Evolutionary conservation across 1,140 invertebrate genomes (phyloP).

Genomic region (Ephestia elutella): DNA sequence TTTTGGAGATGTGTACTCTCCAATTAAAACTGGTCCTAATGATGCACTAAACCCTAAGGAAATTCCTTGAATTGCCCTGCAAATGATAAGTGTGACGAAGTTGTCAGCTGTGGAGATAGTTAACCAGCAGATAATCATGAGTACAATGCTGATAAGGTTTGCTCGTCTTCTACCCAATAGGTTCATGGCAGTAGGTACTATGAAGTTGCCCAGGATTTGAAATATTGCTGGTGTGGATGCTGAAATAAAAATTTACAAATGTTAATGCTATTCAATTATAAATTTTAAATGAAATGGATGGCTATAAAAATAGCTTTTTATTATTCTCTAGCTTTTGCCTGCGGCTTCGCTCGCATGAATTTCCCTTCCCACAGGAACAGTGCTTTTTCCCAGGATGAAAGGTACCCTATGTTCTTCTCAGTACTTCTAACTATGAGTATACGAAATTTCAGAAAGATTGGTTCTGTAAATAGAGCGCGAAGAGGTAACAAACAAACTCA

Average conservation of each 20-base stretch:
- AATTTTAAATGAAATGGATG: no score
- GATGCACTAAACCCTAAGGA: slow-evolving; percentile 35
- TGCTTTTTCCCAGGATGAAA: no score
- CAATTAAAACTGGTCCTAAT: slow-evolving; percentile 36
- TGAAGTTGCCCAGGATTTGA: slow-evolving; percentile 44
- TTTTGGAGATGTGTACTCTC: slow-evolving; percentile 41
- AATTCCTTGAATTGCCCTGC: slow-evolving; percentile 38
- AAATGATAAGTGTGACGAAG: slow-evolving; percentile 26
- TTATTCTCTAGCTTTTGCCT: no score
- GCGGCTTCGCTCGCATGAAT: no score
- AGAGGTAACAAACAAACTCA: no score
- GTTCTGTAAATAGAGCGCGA: no score
- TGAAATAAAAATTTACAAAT: background rate
- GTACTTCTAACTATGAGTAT: no score
- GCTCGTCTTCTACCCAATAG: slow-evolving; percentile 48
- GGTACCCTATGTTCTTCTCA: no score
- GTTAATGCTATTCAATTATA: no score
- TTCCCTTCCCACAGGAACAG: no score
- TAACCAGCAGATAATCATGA: slow-evolving; percentile 49
- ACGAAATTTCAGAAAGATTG: no score
- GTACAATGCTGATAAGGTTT: slow-evolving; percentile 39
- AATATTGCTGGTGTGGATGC: slow-evolving; percentile 14
- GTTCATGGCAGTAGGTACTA: slow-evolving; percentile 46
- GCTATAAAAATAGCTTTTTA: no score
- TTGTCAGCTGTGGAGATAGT: slow-evolving; percentile 38